Percentiles rank a stretch among this genome's conserved stretches.
These are phyloP conservation scores for Temnopleurus reevesii DNA, from an alignment of 53 echinoderm and acorn worm species.

Conservation along the genomic window DNA sequence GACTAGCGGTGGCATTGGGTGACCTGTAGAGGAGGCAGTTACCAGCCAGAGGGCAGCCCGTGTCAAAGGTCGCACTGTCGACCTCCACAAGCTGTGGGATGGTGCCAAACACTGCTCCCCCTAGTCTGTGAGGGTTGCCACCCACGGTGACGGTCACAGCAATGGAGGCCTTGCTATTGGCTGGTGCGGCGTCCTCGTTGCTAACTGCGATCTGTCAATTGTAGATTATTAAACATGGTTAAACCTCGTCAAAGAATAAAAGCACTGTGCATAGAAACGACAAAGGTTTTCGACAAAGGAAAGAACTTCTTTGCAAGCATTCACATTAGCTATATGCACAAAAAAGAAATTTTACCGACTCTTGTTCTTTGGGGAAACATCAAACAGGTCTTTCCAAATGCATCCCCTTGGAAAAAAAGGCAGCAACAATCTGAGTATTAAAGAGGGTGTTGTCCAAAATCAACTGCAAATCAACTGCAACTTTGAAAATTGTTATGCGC, in stretches of 20 bases:
- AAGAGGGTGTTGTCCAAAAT: too few relatives aligned
- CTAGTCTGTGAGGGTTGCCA: slow-evolving; percentile 65
- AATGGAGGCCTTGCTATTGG: slow-evolving; percentile 57
- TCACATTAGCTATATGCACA: too few relatives aligned
- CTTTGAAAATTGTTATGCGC: too few relatives aligned
- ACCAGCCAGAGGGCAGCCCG: slow-evolving; percentile 75
- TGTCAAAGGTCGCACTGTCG: slow-evolving; percentile 77
- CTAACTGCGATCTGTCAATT: slow-evolving; percentile 43
- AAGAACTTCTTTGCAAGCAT: too few relatives aligned
- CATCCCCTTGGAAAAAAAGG: too few relatives aligned
- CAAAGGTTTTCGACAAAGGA: background rate
- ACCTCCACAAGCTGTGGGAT: slow-evolving; percentile 79
- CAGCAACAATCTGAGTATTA: too few relatives aligned
- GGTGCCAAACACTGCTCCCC: slow-evolving; percentile 69
- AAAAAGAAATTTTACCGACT: too few relatives aligned
- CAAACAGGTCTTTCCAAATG: too few relatives aligned
- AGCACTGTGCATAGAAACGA: background rate
- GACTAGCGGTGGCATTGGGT: slow-evolving; percentile 51
- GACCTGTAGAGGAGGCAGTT: slow-evolving; percentile 77
- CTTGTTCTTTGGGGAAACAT: too few relatives aligned
- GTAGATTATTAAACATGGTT: background rate
- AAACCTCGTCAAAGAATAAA: too few relatives aligned
- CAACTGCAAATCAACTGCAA: too few relatives aligned
- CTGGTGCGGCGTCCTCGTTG: slow-evolving; percentile 68
- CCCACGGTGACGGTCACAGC: slow-evolving; percentile 65